These are phyloP conservation scores for Nezara viridula DNA, from an alignment of 2,888 invertebrate species.

Conservation along the genomic window DNA sequence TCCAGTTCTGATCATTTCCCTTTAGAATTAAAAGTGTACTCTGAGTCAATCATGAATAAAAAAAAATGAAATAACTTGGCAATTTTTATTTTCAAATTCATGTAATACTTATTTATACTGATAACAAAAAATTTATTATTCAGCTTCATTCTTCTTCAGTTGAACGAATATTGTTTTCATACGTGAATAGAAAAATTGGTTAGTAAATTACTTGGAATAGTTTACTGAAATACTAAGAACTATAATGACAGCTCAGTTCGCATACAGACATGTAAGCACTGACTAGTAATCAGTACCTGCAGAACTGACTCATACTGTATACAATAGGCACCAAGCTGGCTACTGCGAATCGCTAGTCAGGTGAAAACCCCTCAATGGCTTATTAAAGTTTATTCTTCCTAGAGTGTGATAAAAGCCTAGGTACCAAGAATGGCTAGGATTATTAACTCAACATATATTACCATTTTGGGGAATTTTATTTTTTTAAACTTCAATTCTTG, in stretches of 20 bases:
- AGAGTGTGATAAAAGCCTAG: neutral
- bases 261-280: neutral
- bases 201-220: neutral
- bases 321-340: neutral
- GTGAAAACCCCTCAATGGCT: neutral
- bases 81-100: too few species aligned
- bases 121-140: too few species aligned
- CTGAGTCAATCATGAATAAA: too few species aligned
- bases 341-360: constrained; percentile 24
- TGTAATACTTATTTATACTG: too few species aligned
- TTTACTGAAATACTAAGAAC: neutral
- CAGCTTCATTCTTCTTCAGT: too few species aligned
- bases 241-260: neutral
- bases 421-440: neutral
- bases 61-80: too few species aligned
- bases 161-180: too few species aligned
- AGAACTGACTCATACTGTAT: neutral
- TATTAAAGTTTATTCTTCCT: neutral
- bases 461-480: too few species aligned
- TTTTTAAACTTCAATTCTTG: too few species aligned
- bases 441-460: neutral
- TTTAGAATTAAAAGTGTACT: too few species aligned
- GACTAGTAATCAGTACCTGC: neutral
- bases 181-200: neutral
- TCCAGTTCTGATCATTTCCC: too few species aligned